Evolutionary conservation across 1,140 invertebrate genomes (phyloP).

Genomic region (Phortica variegata): DNA sequence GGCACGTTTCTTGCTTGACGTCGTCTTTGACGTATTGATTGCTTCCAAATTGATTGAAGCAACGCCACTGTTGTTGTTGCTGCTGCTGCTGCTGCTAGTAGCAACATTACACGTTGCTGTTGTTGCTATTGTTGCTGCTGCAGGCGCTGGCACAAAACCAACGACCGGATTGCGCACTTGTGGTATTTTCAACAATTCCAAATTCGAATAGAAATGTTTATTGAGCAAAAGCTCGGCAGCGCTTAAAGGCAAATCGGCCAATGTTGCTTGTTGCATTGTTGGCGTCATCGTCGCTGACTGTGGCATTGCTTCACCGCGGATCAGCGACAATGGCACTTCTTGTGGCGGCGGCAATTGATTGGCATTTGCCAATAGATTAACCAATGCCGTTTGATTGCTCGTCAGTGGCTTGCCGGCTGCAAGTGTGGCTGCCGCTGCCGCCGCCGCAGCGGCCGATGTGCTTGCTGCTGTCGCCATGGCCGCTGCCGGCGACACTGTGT

Average conservation of each 20-base stretch:
- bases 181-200: constrained; percentile 47
- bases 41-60: too few relatives aligned
- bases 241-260: background rate
- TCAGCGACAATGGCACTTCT: constrained; percentile 1
- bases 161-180: constrained; percentile 39
- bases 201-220: constrained; percentile 45
- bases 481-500: too few relatives aligned
- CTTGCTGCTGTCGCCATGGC: too few relatives aligned
- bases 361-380: too few relatives aligned
- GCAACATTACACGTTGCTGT: too few relatives aligned
- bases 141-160: background rate
- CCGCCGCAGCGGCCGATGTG: too few relatives aligned
- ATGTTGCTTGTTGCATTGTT: background rate
- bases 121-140: background rate
- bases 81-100: background rate
- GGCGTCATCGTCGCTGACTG: background rate
- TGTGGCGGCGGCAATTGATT: constrained; percentile 1
- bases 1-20: constrained; percentile 20
- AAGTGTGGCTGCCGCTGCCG: background rate
- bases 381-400: too few relatives aligned
- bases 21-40: constrained; percentile 19
- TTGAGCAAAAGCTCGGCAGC: constrained; percentile 9
- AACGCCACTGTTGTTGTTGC: background rate
- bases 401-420: too few relatives aligned
- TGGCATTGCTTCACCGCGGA: background rate